Percentiles rank a stretch among this genome's conserved stretches.
phyloP scores from a whole-genome alignment of 2,888 invertebrate genomes.

The Sinohyriopsis cumingii region DNA sequence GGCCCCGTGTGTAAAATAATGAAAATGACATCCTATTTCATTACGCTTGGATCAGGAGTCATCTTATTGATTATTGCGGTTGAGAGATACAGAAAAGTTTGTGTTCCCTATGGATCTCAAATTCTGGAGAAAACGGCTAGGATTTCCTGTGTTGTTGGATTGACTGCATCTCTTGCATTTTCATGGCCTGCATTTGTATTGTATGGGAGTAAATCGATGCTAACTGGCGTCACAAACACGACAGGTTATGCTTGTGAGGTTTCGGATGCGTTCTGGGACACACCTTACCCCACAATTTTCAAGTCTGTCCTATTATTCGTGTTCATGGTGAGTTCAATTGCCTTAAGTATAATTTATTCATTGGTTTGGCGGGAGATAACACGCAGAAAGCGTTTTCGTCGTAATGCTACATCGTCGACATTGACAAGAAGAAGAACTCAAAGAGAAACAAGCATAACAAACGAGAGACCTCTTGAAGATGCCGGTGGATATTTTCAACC shows the following conservation, averaged over 20 bases:
- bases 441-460: too few species aligned
- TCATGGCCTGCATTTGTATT: constrained; percentile 2
- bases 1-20: constrained; percentile 4
- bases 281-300: too few species aligned
- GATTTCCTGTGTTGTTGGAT: background rate
- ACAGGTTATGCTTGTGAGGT: constrained; percentile 3
- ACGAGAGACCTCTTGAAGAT: too few species aligned
- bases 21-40: background rate
- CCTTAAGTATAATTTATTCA: too few species aligned
- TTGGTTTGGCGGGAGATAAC: too few species aligned
- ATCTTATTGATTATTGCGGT: constrained; percentile 5
- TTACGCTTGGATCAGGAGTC: constrained; percentile 2
- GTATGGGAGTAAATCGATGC: constrained; percentile 4
- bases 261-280: too few species aligned
- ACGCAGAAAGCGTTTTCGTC: too few species aligned
- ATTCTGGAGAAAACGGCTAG: constrained; percentile 4
- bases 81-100: constrained; percentile 10
- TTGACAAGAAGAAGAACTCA: too few species aligned
- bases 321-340: too few species aligned
- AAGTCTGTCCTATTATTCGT: too few species aligned
- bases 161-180: background rate
- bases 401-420: too few species aligned
- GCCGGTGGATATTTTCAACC: too few species aligned
- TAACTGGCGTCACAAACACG: constrained; percentile 1
- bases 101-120: constrained; percentile 4